Evolutionary conservation across 92 coral and sea anemone species (phyloP), one percentile per base, ranked within the genome.

Genomic region (Epizoanthus scotinus): DNA sequence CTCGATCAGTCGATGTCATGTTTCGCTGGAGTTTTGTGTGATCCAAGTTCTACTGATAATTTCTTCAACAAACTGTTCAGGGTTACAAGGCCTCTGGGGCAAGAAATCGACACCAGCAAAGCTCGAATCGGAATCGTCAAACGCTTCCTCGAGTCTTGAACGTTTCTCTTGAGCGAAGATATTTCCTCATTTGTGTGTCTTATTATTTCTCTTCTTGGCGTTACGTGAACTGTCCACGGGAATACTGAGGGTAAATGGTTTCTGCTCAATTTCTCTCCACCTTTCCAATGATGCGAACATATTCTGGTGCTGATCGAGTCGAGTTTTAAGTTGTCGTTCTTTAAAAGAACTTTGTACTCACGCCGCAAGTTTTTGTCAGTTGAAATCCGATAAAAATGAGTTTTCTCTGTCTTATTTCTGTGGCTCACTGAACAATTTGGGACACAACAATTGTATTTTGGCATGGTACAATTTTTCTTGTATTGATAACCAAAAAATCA

Each of bases 251-350:
- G 87, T 6, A 84, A 67, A 6, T 84, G 83, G 25, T 15, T 84
- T 73, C 87, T 25, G 71, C 86, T 71, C 25, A 72, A 27, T 54
- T 67, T 81, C 21, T 67, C 54, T 71, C 84, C 31, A 62, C 54
- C 70, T 68, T 68, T 68, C 65, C 71, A 84, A 38, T 77, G 87
- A 34, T 47, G 65, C 50, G 82, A 73, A 36, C 87, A 72, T 36
- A 86, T 71, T 70, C 83, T 72, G 19, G 89, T 86, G 65, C 71
- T 55, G 50, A 22, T 65, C 22, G 83, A 86, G 54, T 81, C 82
- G 77, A 71, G 27, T 71, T 82, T 86, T 50, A 86, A 72, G 47
- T 65, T 81, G 55, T 81, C 89, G 65, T 81, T 86, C 68, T 67
- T 69, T 14, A 86, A 36, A 27, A 86, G 49, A 50, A 85, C 77